Evolutionary conservation across 2,113 vertebrate species (phyloP).

Genomic region (Oenanthe melanoleuca): DNA sequence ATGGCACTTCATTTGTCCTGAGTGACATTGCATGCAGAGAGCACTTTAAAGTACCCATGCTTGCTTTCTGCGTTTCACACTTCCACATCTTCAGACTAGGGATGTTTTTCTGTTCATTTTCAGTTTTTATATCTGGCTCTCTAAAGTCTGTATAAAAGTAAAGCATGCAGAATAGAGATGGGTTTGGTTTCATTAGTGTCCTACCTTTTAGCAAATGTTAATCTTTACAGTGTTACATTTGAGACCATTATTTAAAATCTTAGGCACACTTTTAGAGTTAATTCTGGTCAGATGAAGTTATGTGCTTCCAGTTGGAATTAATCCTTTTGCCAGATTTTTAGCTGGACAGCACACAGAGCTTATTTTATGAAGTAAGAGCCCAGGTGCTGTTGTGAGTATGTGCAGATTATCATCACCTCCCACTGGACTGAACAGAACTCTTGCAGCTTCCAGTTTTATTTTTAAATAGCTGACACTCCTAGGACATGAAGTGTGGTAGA

Average conservation of each 20-base stretch:
- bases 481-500: neutral
- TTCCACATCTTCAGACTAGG: neutral
- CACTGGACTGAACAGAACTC: neutral
- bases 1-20: neutral
- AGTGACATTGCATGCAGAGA: neutral
- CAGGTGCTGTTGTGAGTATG: slow-evolving; percentile 50
- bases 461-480: slow-evolving; percentile 3
- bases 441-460: slow-evolving; percentile 37
- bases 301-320: slow-evolving; percentile 19
- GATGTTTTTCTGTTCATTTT: neutral
- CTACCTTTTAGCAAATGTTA: neutral
- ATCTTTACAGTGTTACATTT: neutral
- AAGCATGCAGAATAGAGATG: neutral
- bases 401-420: slow-evolving; percentile 28
- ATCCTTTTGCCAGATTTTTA: slow-evolving; percentile 30
- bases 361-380: slow-evolving; percentile 39
- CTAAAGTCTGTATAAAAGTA: neutral
- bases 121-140: neutral
- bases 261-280: neutral
- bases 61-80: neutral
- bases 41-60: neutral
- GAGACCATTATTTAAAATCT: neutral
- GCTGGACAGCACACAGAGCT: slow-evolving; percentile 36
- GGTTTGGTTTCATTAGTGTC: neutral
- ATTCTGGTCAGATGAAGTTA: slow-evolving; percentile 34